phyloP scores from a whole-genome alignment of 2,888 invertebrate species.

The Eupithecia exiguata region DNA sequence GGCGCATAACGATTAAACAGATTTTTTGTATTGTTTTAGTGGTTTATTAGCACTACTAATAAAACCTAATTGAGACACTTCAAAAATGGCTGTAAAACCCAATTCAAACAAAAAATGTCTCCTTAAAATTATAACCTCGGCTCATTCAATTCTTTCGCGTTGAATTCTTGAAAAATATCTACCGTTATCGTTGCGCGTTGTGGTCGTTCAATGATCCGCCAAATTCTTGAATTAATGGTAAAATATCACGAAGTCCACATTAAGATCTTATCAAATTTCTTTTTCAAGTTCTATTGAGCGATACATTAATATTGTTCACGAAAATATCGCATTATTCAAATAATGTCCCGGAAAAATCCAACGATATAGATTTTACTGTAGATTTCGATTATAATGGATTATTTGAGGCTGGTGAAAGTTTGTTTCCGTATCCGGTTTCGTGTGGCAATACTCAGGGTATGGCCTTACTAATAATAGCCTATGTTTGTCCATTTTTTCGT shows the following conservation, averaged over 20 bases:
- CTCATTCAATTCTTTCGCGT: neutral
- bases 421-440: conserved; percentile 1
- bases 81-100: too few species aligned
- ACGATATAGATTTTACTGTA: neutral
- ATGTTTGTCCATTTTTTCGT: neutral
- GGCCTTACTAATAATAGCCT: neutral
- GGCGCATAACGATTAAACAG: too few species aligned
- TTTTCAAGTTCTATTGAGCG: conserved; percentile 7
- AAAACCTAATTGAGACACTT: too few species aligned
- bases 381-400: neutral
- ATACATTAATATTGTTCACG: conserved; percentile 3
- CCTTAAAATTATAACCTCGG: neutral
- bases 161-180: too few species aligned
- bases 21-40: too few species aligned
- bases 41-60: too few species aligned
- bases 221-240: conserved; percentile 7
- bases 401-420: neutral
- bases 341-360: neutral
- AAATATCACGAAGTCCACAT: conserved; percentile 10
- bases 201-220: neutral
- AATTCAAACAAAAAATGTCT: too few species aligned
- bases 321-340: neutral
- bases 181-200: too few species aligned
- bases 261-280: conserved; percentile 14
- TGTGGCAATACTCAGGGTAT: neutral